phyloP scores from a whole-genome alignment of 2,113 vertebrate genomes.

The Odobenus rosmarus region DNA sequence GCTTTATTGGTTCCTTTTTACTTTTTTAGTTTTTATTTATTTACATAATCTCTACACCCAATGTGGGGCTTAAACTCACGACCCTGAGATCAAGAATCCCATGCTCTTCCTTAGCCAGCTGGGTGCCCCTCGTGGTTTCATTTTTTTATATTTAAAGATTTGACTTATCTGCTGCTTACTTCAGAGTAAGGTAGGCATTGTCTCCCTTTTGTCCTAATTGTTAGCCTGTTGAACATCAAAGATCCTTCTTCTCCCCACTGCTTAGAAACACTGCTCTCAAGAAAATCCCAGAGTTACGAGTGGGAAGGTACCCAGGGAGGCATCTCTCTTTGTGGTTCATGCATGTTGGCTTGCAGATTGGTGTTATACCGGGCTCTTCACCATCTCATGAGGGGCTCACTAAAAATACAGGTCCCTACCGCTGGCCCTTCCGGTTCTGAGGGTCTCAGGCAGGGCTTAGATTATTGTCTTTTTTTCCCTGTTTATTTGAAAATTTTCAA shows the following conservation, averaged over 20 bases:
- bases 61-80: neutral
- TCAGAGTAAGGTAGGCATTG: neutral
- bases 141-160: constrained; percentile 2
- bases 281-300: neutral
- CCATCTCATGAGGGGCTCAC: neutral
- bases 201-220: neutral
- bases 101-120: neutral
- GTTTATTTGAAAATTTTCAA: neutral
- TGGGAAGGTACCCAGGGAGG: neutral
- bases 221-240: neutral
- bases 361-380: neutral
- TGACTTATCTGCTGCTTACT: neutral
- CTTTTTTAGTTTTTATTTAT: neutral
- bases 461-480: neutral
- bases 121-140: neutral
- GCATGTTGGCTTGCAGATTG: neutral
- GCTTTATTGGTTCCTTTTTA: neutral
- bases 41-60: neutral
- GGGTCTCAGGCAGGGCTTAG: neutral
- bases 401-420: neutral
- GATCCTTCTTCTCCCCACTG: neutral
- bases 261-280: neutral
- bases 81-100: neutral
- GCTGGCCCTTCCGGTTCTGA: neutral
- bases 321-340: neutral